Percentiles rank a stretch among this genome's conserved stretches.
phyloP scores from a whole-genome alignment of 1,140 invertebrate genomes.

The Trichonephila clavata region DNA sequence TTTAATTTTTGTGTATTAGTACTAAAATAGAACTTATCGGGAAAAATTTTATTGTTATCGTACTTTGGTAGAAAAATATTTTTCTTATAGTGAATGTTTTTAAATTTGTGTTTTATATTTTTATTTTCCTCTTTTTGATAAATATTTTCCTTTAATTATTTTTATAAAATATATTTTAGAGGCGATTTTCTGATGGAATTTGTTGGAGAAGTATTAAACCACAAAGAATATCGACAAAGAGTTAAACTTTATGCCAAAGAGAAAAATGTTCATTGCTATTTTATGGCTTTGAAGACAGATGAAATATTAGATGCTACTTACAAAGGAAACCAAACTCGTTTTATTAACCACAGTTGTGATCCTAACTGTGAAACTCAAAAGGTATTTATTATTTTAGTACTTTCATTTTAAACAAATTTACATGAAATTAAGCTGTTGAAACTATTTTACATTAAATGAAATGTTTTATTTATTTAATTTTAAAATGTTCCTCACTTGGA shows the following conservation, averaged over 20 bases:
- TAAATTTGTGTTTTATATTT: not conserved
- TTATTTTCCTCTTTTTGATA: not conserved
- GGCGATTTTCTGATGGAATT: conserved; percentile 99
- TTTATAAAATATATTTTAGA: conserved; percentile 81
- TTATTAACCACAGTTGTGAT: conserved; percentile 99
- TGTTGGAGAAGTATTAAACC: conserved; percentile 97
- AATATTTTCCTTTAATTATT: not conserved
- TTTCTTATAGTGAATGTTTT: not conserved
- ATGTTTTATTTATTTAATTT: no score
- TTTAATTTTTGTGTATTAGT: no score
- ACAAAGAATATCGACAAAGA: conserved; percentile 92
- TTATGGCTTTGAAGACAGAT: conserved; percentile 98
- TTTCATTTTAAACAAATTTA: not conserved
- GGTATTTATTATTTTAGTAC: conserved; percentile 80
- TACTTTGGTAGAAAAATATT: no score
- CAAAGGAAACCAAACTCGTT: conserved; percentile 95
- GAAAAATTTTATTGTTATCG: no score
- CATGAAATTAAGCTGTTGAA: no score
- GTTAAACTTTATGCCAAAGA: conserved; percentile 95
- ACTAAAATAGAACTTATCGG: no score
- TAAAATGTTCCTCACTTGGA: no score
- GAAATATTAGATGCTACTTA: conserved; percentile 97
- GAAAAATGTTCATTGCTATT: conserved; percentile 96
- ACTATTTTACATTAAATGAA: no score
- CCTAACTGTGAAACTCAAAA: conserved; percentile 99